Percentiles rank a stretch among this genome's conserved stretches.
Conservation (phyloP, 2,797 vertebrate genomes). For the Gymnothorax javanicus region DNA sequence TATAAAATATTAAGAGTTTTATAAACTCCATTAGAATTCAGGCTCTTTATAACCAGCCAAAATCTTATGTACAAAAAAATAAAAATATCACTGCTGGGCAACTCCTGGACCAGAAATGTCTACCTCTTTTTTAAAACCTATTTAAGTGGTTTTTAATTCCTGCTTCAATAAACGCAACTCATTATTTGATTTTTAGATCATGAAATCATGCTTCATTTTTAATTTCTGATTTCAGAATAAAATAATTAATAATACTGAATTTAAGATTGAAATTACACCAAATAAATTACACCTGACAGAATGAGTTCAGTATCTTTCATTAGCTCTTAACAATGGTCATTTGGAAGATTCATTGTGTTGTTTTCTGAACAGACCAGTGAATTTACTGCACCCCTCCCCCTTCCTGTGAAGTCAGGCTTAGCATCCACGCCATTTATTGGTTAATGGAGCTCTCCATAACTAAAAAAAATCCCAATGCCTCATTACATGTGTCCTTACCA, state of each 20-base stretch:
- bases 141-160: not conserved
- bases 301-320: conserved; percentile 1
- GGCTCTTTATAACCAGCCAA: no score
- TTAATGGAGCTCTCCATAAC: not conserved
- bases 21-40: no score
- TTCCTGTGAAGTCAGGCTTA: not conserved
- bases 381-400: not conserved
- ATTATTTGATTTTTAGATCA: not conserved
- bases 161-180: not conserved
- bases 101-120: no score
- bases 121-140: not conserved
- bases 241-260: no score
- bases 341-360: not conserved
- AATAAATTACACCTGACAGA: not conserved
- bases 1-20: no score
- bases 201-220: not conserved
- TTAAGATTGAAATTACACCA: no score
- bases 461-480: not conserved
- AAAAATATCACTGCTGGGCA: no score
- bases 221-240: not conserved
- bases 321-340: not conserved
- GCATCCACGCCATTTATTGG: not conserved
- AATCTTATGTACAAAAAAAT: no score
- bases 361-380: not conserved
- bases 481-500: not conserved